Base-by-base conservation (phyloP, 2,888 invertebrate species). In the Harpalus rufipes region DNA sequence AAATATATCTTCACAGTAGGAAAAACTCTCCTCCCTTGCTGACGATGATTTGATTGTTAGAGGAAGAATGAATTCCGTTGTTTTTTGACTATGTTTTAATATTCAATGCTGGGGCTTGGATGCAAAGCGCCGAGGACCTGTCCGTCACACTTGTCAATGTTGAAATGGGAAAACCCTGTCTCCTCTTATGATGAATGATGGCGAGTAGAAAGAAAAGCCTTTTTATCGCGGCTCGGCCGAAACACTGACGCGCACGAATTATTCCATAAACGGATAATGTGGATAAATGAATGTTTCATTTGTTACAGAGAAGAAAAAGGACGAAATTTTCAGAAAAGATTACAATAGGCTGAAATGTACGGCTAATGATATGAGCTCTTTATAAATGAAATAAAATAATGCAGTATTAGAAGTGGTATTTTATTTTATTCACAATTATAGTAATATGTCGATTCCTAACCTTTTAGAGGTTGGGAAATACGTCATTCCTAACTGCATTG, bases 141-240 rank as follows among this genome's bases (percentile, higher is more conserved):
- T 78, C 58, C 59, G 39, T 78, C 78, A 78, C 78, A 59, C 78
- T 56, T 78, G 78, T 78, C 78, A 78, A 78, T 78, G 78, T 10
- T 78, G 39, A 78, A 78, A 78, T 78, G 78, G 78, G 59, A 78
- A 78, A 78, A 78, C 16, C 25, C 39, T 78, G 58, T 78, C 78
- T 58, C 32, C 14, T 18, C 44, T 58, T 78, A 78, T 78, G 78
- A 78, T 78, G 78, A 78, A 78, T 78, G 78, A 78, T 44, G 72
- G 25, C 68, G 63, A 21, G 63, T 7, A 21, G 63, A 25, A 63
- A 12, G 44, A 21, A 21, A 63, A 63, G 21, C 63, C 63, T 63
- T 63, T 63, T 63, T 63, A 63, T 63, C 63, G 63, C 25, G 5
- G 21, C 18, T 6, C 14, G 1, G 18, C 63, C 18, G 63, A 18